Conservation (phyloP, 2,797 vertebrate genomes). For the Cephalopachus bancanus region DNA sequence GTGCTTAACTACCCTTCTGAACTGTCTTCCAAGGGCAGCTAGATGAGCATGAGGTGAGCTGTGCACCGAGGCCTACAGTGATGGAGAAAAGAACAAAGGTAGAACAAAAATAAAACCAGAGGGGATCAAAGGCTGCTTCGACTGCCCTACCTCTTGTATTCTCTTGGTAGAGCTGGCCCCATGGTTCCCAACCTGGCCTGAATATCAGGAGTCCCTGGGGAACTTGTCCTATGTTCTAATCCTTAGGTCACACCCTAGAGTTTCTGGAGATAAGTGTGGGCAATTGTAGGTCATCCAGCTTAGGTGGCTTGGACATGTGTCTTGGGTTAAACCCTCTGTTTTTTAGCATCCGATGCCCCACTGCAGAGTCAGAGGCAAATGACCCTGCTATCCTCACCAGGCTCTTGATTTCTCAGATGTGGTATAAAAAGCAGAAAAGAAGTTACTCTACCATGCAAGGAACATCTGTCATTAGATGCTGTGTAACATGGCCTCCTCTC, state of each 20-base stretch:
- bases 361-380: not conserved
- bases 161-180: not conserved
- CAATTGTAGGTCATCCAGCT: not conserved
- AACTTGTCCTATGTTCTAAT: not conserved
- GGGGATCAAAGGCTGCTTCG: not conserved
- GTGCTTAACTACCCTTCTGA: not conserved
- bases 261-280: not conserved
- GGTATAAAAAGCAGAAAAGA: not conserved
- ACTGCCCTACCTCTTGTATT: rapidly evolving
- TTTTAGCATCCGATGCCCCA: not conserved
- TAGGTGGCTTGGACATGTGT: no score
- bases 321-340: not conserved
- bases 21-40: not conserved
- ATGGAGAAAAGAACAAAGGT: not conserved
- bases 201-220: not conserved
- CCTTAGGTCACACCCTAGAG: not conserved
- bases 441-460: not conserved
- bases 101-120: not conserved
- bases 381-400: not conserved
- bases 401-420: not conserved
- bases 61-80: not conserved
- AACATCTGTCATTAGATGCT: not conserved
- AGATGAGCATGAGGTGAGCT: not conserved
- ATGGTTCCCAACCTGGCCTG: not conserved
- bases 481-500: not conserved